A percentile compares a stretch with the other conserved stretches of the same genome.
Evolutionary conservation across 64 coral and sea anemone species (phyloP).

Genomic region (Orbicella faveolata): DNA sequence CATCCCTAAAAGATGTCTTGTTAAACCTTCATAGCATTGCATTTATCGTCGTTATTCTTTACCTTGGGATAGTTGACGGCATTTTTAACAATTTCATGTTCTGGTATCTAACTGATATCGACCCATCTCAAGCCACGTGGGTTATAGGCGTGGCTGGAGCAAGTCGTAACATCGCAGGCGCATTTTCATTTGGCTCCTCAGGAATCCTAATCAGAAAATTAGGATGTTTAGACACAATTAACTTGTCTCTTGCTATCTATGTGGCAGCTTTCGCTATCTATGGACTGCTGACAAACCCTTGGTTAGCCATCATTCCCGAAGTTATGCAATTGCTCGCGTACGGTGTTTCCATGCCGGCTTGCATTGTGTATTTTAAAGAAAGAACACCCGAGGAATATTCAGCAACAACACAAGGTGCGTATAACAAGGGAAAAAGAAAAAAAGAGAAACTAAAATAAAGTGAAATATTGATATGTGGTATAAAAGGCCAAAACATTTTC

Average conservation of each 20-base stretch:
- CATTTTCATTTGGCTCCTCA: slow-evolving; percentile 9
- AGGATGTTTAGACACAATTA: slow-evolving; percentile 16
- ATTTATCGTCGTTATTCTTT: slow-evolving; percentile 26
- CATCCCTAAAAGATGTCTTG: slow-evolving; percentile 9
- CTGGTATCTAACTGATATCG: slow-evolving; percentile 40
- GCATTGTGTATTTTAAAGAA: slow-evolving; percentile 34
- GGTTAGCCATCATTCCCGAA: slow-evolving; percentile 38
- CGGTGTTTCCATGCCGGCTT: background rate
- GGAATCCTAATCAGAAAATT: slow-evolving; percentile 8
- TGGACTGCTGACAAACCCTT: slow-evolving; percentile 24
- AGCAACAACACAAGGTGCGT: slow-evolving; percentile 48
- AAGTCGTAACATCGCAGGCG: background rate
- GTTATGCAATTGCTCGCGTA: slow-evolving; percentile 11
- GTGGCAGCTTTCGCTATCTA: slow-evolving; percentile 23
- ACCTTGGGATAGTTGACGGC: slow-evolving; percentile 32
- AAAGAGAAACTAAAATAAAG: too few species aligned
- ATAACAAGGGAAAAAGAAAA: too few species aligned
- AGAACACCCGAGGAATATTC: slow-evolving; percentile 18
- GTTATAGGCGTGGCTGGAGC: slow-evolving; percentile 35
- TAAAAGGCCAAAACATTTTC: too few species aligned
- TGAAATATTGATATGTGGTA: too few species aligned
- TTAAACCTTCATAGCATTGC: slow-evolving; percentile 3
- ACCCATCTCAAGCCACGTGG: background rate
- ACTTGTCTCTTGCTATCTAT: slow-evolving; percentile 3
- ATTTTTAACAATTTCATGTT: slow-evolving; percentile 45